A percentile compares a stretch with the other conserved stretches of the same genome.
These are phyloP conservation scores for Zhengitettix transpicula DNA, from an alignment of 2,888 invertebrate species.

Conservation along the genomic window DNA sequence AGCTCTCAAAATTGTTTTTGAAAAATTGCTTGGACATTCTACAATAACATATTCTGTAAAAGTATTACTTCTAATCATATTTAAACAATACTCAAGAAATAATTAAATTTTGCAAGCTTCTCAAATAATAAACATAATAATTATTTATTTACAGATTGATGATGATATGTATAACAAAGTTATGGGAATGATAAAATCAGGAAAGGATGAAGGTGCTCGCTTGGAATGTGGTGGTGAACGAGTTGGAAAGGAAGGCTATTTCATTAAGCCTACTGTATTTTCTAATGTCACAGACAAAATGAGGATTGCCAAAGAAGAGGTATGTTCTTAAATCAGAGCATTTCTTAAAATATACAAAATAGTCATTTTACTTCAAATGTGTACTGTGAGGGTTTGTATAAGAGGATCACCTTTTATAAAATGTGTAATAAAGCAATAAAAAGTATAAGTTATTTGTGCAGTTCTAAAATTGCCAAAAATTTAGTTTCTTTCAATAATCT, in stretches of 20 bases:
- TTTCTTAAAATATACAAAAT: not conserved
- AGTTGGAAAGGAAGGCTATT: constrained; percentile 52
- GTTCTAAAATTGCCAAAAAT: too few species aligned
- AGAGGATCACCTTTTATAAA: too few species aligned
- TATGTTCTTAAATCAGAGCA: constrained; percentile 18
- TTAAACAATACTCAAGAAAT: too few species aligned
- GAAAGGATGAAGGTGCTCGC: constrained; percentile 63
- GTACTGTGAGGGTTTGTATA: too few species aligned
- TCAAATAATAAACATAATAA: not conserved
- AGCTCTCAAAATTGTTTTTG: too few species aligned
- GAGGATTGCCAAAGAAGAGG: constrained; percentile 62
- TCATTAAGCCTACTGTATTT: constrained; percentile 61
- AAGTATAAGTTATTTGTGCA: too few species aligned
- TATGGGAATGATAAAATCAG: constrained; percentile 53
- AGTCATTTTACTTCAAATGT: not conserved
- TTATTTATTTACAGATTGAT: constrained; percentile 36
- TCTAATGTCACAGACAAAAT: constrained; percentile 61
- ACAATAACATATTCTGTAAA: too few species aligned
- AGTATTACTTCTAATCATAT: too few species aligned
- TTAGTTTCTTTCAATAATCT: too few species aligned
- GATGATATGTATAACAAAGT: constrained; percentile 59
- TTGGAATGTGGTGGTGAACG: constrained; percentile 58
- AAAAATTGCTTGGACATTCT: too few species aligned
- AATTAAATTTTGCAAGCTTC: too few species aligned
- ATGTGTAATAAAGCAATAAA: too few species aligned